Evolutionary conservation across 2,888 invertebrate species (phyloP).

Genomic region (Endomychus coccineus): DNA sequence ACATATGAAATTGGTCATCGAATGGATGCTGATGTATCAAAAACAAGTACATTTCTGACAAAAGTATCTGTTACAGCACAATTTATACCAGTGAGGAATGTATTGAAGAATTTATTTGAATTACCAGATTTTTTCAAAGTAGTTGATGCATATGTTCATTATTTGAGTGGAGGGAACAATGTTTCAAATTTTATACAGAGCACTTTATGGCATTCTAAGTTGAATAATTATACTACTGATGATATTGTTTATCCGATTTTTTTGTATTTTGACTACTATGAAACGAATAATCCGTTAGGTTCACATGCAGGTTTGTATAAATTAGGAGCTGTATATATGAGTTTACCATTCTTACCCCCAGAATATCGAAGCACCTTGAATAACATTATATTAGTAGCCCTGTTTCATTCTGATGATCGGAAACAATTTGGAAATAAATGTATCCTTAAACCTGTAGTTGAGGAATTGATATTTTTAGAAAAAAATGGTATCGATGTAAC

Average conservation of each 20-base stretch:
- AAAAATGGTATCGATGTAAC: slow-evolving; percentile 21
- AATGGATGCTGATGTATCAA: too few species aligned
- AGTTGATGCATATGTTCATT: too few species aligned
- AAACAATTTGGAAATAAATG: slow-evolving; percentile 23
- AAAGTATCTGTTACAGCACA: too few species aligned
- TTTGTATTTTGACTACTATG: slow-evolving; percentile 26
- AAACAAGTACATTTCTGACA: too few species aligned
- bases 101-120: too few species aligned
- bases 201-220: too few species aligned
- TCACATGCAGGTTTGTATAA: slow-evolving; percentile 25
- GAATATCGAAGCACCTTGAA: slow-evolving; percentile 16
- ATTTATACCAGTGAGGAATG: too few species aligned
- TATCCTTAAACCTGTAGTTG: slow-evolving; percentile 23
- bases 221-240: too few species aligned
- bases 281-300: slow-evolving; percentile 26
- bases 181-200: too few species aligned
- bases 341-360: slow-evolving; percentile 22
- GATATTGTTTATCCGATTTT: slow-evolving; percentile 19
- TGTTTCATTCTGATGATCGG: slow-evolving; percentile 26
- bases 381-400: slow-evolving; percentile 20
- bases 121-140: too few species aligned
- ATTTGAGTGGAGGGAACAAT: too few species aligned
- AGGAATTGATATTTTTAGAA: slow-evolving; percentile 24
- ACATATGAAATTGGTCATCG: too few species aligned
- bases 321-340: slow-evolving; percentile 24